Conservation (phyloP, 1,140 invertebrate species). For the Lasioglossum baleicum region DNA sequence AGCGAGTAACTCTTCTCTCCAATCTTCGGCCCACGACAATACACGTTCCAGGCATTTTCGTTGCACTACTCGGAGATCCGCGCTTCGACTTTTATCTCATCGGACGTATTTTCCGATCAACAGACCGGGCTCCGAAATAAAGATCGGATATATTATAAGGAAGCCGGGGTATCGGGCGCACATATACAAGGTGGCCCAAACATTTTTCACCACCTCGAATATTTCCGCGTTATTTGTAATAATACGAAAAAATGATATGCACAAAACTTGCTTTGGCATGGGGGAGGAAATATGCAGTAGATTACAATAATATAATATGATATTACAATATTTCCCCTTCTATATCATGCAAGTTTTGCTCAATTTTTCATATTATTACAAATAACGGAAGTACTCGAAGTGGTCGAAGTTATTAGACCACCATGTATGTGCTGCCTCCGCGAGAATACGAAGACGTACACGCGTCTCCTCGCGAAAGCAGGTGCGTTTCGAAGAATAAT, state of each 20-base stretch:
- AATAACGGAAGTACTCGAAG: too few species aligned
- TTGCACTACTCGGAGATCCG: background rate
- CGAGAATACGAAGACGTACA: background rate
- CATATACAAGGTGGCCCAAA: too few species aligned
- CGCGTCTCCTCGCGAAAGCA: background rate
- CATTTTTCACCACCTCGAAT: too few species aligned
- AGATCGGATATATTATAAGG: background rate
- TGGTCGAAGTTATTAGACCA: too few species aligned
- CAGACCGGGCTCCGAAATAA: background rate
- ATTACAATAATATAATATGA: too few species aligned
- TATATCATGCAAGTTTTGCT: too few species aligned
- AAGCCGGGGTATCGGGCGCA: background rate
- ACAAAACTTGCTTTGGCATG: too few species aligned
- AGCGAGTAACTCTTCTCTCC: background rate
- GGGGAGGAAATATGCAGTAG: too few species aligned
- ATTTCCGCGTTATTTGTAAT: too few species aligned
- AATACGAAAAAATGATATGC: too few species aligned
- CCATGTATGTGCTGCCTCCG: background rate
- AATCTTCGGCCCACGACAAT: background rate
- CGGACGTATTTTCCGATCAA: slow-evolving; percentile 28
- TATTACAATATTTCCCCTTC: too few species aligned
- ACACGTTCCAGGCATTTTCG: slow-evolving; percentile 4
- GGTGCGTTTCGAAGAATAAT: background rate
- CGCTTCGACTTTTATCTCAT: slow-evolving; percentile 7
- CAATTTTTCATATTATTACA: too few species aligned